Base-by-base conservation (phyloP, 1,140 invertebrate genomes). In the Uloborus diversus region DNA sequence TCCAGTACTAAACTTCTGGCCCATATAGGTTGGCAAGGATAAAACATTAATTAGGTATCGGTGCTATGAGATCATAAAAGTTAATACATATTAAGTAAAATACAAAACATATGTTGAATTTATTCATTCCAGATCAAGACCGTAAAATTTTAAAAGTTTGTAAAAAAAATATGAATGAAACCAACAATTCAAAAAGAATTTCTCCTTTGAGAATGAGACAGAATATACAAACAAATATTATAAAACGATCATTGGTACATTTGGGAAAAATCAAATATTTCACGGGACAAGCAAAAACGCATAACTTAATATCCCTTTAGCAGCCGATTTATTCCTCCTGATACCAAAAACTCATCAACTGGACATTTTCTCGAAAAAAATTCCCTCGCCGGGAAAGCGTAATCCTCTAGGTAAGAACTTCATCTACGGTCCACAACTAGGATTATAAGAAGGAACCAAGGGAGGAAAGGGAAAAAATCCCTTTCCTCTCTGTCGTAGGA, bases 361-460 rank as follows among this genome's bases (percentile, higher is more conserved):
- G 9, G 0, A 13, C 37, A 13, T 42, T 42, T 42, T 17, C 37
- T 42, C 9, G n/a, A n/a, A n/a, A 69, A 59, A 69, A 69, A 28
- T 66, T 32, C 35, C 49, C 32, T 42, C 33, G 25, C 33, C 30
- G 33, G 28, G 71, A 30, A 37, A 42, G 23, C 53, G 59, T 75
- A 75, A 75, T 75, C 71, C 71, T 59, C 47, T 42, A 75, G 71
- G 71, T 75, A 75, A 64, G 53, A 64, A 64, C 71, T 64, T 75
- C 71, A 75, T 64, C 71, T 75, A 57, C 57, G 64, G 37, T 75
- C 71, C 59, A 33, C 69, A 73, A 61, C 69, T 57, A 37, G 71
- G 71, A 64, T 75, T 75, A 75, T 33, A 75, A 73, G 30, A 20
- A 30, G 32, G 13, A n/a, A 53, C 28, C 25, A 28, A 30, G 32